Evolutionary conservation across 1,140 invertebrate genomes (phyloP).

Genomic region (Tetraneura akinire): DNA sequence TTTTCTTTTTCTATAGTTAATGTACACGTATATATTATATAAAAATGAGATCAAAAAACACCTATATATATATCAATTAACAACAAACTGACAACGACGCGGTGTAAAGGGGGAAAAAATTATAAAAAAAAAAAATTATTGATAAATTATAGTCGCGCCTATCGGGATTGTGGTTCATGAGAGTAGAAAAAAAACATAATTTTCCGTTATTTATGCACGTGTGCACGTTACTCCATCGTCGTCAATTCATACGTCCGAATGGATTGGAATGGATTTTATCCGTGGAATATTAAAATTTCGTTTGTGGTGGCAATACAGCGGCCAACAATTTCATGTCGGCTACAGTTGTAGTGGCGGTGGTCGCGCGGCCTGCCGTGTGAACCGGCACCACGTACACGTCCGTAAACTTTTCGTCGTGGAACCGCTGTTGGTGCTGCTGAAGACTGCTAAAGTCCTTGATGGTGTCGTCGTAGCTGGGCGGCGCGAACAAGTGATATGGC

Average conservation of each 20-base stretch:
- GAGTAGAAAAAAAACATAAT: neutral
- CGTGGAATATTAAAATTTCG: neutral
- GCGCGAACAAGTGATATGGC: slow-evolving; percentile 65
- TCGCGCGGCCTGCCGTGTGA: neutral
- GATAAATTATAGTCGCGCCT: neutral
- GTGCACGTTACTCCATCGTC: neutral
- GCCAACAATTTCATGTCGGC: neutral
- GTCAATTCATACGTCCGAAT: slow-evolving; percentile 2
- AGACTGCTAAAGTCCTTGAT: slow-evolving; percentile 58
- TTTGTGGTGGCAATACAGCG: neutral
- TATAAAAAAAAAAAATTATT: too few species aligned
- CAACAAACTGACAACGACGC: too few species aligned
- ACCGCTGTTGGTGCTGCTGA: neutral
- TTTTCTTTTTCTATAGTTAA: neutral
- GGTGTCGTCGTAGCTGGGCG: slow-evolving; percentile 63
- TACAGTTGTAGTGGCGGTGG: neutral
- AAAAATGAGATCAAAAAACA: slow-evolving; percentile 33
- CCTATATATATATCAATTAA: too few species aligned
- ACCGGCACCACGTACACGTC: slow-evolving; percentile 48
- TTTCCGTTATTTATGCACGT: neutral
- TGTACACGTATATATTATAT: neutral
- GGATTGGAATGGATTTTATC: neutral
- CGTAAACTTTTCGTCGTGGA: slow-evolving; percentile 16
- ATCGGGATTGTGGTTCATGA: neutral
- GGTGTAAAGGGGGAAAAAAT: too few species aligned